Percentiles rank a stretch among this genome's conserved stretches.
Conservation (phyloP, 2,888 invertebrate species). For the Phragmatobia fuliginosa region DNA sequence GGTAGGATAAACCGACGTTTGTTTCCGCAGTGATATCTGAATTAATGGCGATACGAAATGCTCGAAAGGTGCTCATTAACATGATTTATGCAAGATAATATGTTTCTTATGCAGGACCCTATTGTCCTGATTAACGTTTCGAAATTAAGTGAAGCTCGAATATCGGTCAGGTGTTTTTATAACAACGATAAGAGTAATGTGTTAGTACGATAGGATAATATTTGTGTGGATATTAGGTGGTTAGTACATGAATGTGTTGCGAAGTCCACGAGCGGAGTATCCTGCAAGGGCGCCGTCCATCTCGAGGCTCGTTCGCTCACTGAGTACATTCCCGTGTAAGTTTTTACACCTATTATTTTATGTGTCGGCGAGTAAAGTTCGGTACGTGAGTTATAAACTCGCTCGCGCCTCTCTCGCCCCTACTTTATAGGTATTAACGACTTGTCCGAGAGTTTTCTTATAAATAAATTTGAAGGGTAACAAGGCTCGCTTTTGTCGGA, state of each 20-base stretch:
- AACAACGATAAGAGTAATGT: constrained; percentile 39
- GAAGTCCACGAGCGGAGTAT: constrained; percentile 40
- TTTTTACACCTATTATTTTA: constrained; percentile 87
- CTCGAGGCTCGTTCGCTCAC: constrained; percentile 81
- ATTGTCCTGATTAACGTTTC: constrained; percentile 73
- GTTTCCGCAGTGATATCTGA: constrained; percentile 87
- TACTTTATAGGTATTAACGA: constrained; percentile 87
- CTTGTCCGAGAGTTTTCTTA: constrained; percentile 87
- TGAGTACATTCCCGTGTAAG: constrained; percentile 87
- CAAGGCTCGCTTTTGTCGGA: constrained; percentile 87
- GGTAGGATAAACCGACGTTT: constrained; percentile 86
- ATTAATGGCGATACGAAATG: constrained; percentile 85
- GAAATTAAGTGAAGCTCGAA: constrained; percentile 50
- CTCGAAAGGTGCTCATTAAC: constrained; percentile 86
- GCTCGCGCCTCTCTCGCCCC: constrained; percentile 86
- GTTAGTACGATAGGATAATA: constrained; percentile 35
- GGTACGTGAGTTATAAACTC: constrained; percentile 87
- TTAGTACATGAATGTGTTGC: constrained; percentile 51
- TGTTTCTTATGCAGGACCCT: constrained; percentile 73
- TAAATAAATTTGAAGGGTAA: constrained; percentile 87
- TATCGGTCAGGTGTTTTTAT: constrained; percentile 49
- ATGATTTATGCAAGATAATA: constrained; percentile 85
- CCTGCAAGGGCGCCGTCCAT: constrained; percentile 73
- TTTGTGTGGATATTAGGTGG: constrained; percentile 45
- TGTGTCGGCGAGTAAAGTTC: constrained; percentile 87